phyloP scores from a whole-genome alignment of 2,888 invertebrate genomes.

The Sarcophaga subvicina region DNA sequence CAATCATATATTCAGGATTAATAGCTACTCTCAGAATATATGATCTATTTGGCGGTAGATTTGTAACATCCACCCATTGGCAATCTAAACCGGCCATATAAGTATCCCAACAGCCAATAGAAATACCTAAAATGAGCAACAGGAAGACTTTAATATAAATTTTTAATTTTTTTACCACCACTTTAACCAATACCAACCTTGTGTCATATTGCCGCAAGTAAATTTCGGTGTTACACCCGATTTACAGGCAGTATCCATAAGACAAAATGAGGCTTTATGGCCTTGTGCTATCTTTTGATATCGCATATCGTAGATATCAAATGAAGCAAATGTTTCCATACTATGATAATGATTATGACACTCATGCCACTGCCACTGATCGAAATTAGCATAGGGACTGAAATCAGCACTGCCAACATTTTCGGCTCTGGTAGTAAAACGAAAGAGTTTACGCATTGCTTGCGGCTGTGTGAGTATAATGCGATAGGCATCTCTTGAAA shows the following conservation, averaged over 20 bases:
- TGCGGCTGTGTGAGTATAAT: conserved; percentile 73
- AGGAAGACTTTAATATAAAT: not conserved
- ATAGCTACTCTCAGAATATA: conserved; percentile 77
- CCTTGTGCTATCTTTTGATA: conserved; percentile 77
- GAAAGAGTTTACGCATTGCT: conserved; percentile 73
- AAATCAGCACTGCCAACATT: conserved; percentile 77
- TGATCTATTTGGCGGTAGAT: conserved; percentile 72
- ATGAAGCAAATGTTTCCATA: conserved; percentile 77
- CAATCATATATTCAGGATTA: conserved; percentile 77
- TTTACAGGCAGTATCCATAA: conserved; percentile 75
- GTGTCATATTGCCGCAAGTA: conserved; percentile 76
- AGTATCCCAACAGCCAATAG: conserved; percentile 76
- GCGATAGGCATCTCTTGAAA: conserved; percentile 76
- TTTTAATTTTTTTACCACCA: no score
- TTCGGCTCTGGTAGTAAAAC: conserved; percentile 77
- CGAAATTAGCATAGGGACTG: conserved; percentile 77
- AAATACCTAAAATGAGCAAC: conserved; percentile 71
- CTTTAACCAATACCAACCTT: conserved; percentile 70
- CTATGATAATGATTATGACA: conserved; percentile 77
- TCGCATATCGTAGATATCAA: conserved; percentile 75
- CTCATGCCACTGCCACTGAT: conserved; percentile 78
- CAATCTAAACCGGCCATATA: conserved; percentile 76
- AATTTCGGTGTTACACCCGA: conserved; percentile 72
- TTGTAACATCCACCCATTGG: conserved; percentile 79
- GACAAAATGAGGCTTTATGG: conserved; percentile 78